Base-by-base conservation (phyloP, 23 tunicate genomes). In the Halocynthia aurantium region DNA sequence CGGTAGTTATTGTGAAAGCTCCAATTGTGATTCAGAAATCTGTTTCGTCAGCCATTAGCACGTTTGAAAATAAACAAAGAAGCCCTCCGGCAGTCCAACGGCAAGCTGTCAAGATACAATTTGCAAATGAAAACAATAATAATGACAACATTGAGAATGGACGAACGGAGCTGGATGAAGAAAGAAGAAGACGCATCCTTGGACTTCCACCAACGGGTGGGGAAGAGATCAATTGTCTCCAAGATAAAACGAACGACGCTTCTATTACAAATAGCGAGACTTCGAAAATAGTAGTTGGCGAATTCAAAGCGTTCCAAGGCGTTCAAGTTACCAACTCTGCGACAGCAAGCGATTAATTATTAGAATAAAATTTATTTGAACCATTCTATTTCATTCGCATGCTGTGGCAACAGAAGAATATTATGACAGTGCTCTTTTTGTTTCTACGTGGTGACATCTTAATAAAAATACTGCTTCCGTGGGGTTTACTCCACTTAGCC, bases 171-270 rank as follows among this genome's bases (percentile, higher is more conserved):
- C 57, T 69, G 55, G 92, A 86, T 78, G 86, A 87, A 6, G 86
- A 87, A 65, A 62, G 93, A 13, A 75, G 86, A 31, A 75, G 86
- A 6, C 82, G 93, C 52, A 87, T 87, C 20, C 78, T 87, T 7
- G 93, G 93, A 7, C 81, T 85, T 63, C 52, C 84, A 9, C 44
- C 83, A 8, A 53, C 72, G 17, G 81, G 50, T 15, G 70, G 31
- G 31, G 63, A 15, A 13, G 63, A 58, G 15, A 49, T 65, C 5
- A 65, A 65, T 20, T 65, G 70, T 15, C 19, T 65, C 49, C 70
- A 65, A 15, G 70, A 65, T 15, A 65, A 65, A 65, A 65, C 70
- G 19, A 65, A 65, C 31, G 70, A 65, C 44, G 44, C 44, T 31
- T 31, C 44, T 31, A 31, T 31, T 31, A 31, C 44, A 31, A 31